Evolutionary conservation across 2,113 vertebrate species (phyloP).

Genomic region (Rhabdornis inornatus): DNA sequence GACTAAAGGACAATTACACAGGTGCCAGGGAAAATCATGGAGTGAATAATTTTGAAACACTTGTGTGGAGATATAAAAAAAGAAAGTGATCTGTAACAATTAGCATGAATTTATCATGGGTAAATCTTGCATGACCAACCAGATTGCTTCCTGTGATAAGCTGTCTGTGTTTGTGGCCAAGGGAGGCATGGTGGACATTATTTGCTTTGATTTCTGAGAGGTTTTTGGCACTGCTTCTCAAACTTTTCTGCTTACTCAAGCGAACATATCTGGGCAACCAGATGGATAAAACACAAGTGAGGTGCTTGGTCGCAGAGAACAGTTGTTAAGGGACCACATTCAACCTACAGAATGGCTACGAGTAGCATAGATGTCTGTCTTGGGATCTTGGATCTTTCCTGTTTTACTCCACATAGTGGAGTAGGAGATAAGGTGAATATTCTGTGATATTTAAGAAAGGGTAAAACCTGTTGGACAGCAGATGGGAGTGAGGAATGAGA

Average conservation of each 20-base stretch:
- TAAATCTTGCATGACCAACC: not conserved
- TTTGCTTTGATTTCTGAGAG: not conserved
- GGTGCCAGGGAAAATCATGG: not conserved
- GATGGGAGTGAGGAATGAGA: not conserved
- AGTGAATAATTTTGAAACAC: not conserved
- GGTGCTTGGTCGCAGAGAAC: not conserved
- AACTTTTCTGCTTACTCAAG: not conserved
- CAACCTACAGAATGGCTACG: not conserved
- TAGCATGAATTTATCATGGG: not conserved
- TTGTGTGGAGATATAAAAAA: not conserved
- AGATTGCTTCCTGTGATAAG: not conserved
- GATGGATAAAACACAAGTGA: not conserved
- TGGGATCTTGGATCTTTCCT: not conserved
- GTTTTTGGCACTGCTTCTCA: not conserved
- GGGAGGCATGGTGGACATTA: fast-evolving
- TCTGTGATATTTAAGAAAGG: not conserved
- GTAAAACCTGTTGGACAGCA: not conserved
- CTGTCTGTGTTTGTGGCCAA: not conserved
- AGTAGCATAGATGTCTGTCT: not conserved
- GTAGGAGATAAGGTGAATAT: not conserved
- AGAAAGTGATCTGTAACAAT: not conserved
- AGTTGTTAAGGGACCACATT: not conserved
- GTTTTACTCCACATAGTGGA: not conserved
- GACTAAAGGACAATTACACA: not conserved
- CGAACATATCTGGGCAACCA: not conserved